Evolutionary conservation across 2,888 invertebrate species (phyloP), one percentile per base, ranked within the genome.

Genomic region (Tetragonisca angustula): DNA sequence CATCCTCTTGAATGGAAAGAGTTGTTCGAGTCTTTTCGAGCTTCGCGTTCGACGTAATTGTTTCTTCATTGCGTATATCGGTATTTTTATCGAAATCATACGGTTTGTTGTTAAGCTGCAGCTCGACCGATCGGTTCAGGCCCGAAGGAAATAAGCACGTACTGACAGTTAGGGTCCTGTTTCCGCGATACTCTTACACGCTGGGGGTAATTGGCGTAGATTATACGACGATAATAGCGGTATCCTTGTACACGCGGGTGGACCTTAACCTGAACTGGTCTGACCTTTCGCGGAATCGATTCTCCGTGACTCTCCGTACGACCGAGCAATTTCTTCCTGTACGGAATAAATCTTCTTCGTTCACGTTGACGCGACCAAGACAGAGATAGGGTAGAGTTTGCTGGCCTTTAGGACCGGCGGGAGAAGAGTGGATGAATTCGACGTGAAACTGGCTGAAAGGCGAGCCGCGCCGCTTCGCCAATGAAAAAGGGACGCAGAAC

Each of bases 241-340:
- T 82, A 86, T 88, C 87, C 88, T 89, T 85, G 81, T 87, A 83
- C 81, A 82, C 84, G 81, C 80, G 86, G 85, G 79, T 78, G 86
- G 89, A 91, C 85, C 91, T 85, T 82, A 83, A 77, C 82, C 74
- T 76, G 84, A 73, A 84, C 88, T 89, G 69, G 36, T 59, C 85
- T 90, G 87, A 90, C 90, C 90, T 89, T 86, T 86, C 85, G 85
- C 49, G 85, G 79, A 88, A 89, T 90, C 87, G 90, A 81, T 86
- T 84, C 89, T 88, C 84, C 90, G 90, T 90, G 89, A 90, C 86
- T 79, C 86, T 79, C 65, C 24, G 76, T 87, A 70, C 82, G 80
- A 73, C 71, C 73, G 78, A 52, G 86, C 81, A 90, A 88, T 90
- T 90, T 90, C 87, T 86, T 89, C 88, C 88, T 79, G 80, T 75